Base-by-base conservation (phyloP, 2,888 invertebrate species). In the Cryptophagus acutangulus region DNA sequence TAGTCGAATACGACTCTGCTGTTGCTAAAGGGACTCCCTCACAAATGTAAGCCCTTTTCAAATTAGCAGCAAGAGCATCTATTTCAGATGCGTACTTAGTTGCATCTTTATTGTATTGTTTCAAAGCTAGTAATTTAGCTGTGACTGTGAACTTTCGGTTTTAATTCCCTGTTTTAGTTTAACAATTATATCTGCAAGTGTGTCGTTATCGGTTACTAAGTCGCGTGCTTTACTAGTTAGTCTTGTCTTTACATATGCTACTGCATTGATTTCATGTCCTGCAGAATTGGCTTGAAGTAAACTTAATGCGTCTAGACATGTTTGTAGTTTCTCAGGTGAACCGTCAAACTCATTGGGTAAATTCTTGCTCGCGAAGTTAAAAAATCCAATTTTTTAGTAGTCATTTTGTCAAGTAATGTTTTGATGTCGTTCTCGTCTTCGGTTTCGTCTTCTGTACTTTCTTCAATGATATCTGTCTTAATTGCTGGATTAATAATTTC, bases 151-250 rank as follows among this genome's bases (percentile, higher is more conserved):
- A n/a, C n/a, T n/a, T n/a, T n/a, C n/a, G n/a, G n/a, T 15, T 17
- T 34, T 43, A n/a, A 46, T 43, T 2, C 31, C 38, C 1, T 28
- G 18, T 38, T 36, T 38, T 16, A 43, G 13, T 16, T 37, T 43
- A 10, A 2, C 14, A 9, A 18, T 33, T 12, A 40, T 36, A 9
- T 25, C 6, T 20, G 9, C 6, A 8, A 20, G 9, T 9, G 20
- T 20, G 6, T 6, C 9, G 6, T 20, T 9, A 20, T 20, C 20
- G 20, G 20, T 20, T 20, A 20, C 9, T 20, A 20, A 9, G 20
- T 20, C 20, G 6, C 20, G 20, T 20, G 20, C 9, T 20, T 20
- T 20, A 6, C 20, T 20, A 9, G 20, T 20, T 20, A 6, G 6
- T 20, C 9, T 20, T 5, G 20, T 20, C 9, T 20, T 20, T 20